Evolutionary conservation across 2,113 vertebrate genomes (phyloP), one percentile per base, ranked within the genome.

Genomic region (Ascaphus truei): DNA sequence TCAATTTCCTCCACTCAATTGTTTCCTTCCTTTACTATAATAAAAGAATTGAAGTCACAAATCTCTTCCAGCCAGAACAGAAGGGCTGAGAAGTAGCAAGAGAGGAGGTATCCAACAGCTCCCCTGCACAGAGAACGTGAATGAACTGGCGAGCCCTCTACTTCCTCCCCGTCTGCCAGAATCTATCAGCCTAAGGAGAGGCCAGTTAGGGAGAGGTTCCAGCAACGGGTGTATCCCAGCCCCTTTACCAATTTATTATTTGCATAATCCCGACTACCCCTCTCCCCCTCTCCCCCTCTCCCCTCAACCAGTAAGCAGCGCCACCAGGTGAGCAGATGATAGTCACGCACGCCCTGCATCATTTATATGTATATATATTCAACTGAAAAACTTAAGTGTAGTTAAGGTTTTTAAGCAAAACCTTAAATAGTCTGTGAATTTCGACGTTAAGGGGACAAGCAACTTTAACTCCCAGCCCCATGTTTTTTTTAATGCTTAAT

Each of bases 281-380:
- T n/a, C n/a, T n/a, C n/a, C n/a, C n/a, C n/a, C n/a, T n/a, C n/a
- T n/a, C 13, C 41, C 27, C 33, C 72, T 6, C 15, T 62, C 7
- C 10, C 4, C 23, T 27, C 1, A 15, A 25, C 0, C 26, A 41
- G 72, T 45, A 22, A 57, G 65, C 74, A 84, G 81, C 81, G 83
- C 84, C 81, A 51, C 72, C 81, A 11, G 55, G 76, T 61, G 84
- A 77, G 52, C 72, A 7, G 52, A 3, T 4, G 12, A 1, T 3
- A n/a, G n/a, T 18, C 52, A 16, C 5, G 27, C 10, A 8, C 11
- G n/a, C 11, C n/a, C n/a, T n/a, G n/a, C n/a, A n/a, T n/a, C n/a
- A 12, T 6, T 34, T 34, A 34, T 34, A 34, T 34, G 12, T 34
- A 34, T 34, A 1, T 34, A 1, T 34, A 8, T 34, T 34, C 12